Base-by-base conservation (phyloP, 2,797 vertebrate species). In the Dallia pectoralis region DNA sequence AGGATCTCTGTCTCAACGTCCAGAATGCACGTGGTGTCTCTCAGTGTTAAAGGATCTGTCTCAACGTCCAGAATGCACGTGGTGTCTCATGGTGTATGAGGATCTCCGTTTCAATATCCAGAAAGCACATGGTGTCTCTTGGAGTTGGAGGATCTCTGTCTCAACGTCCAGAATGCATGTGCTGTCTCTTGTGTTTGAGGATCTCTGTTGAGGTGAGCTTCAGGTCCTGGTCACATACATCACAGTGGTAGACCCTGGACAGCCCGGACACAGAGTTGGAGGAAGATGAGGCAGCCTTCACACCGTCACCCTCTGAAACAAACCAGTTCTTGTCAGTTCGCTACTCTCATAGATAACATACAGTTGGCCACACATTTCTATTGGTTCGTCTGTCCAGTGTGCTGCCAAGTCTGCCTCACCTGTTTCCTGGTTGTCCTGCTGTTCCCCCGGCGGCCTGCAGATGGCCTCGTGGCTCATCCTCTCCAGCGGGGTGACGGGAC, bases 401-500 rank as follows among this genome's bases (percentile, higher is more conserved):
- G 33, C 33, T 36, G 33, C 47, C 2, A 11, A 48, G 7, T 0
- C n/a, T 8, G 1, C 8, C 89, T 80, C 74, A 93, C 59, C 4
- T 29, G 15, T 15, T 3, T 62, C 59, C 59, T 62, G 59, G 25
- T 29, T 1, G 36, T 82, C 67, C 76, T 90, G 89, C 77, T 74
- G 79, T 85, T 89, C 85, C 0, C 79, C 89, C 7, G 86, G 70
- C 0, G 88, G 76, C 15, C 84, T 90, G 79, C 97, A 98, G 79
- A 89, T 68, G 77, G 86, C 92, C 83, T 96, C 89, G 0, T 98
- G 97, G 62, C 94, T 91, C 80, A 97, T 88, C 12, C 95, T 93
- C 62, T 98, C 96, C 92, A 98, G 65, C 0, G 96, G 96, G 0
- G 96, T 97, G 70, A 98, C 83, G 0, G 97, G 97, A 93, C 94